Conservation (phyloP, 2,888 invertebrate genomes). For the Bursaphelenchus okinawaensis region DNA sequence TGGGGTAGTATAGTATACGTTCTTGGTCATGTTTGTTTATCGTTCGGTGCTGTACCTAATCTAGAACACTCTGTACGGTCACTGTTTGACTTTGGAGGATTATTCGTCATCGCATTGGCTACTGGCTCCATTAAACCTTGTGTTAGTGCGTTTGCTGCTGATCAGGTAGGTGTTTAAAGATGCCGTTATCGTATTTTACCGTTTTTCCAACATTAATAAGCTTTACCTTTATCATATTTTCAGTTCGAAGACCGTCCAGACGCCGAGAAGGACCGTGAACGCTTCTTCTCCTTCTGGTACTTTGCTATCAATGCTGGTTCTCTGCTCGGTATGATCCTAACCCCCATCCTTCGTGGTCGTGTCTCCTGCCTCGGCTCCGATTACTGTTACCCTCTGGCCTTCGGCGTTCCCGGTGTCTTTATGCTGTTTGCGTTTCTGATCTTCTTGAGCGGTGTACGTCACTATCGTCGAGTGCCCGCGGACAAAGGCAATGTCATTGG, state of each 20-base stretch:
- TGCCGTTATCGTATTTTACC: no score
- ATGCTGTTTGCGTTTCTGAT: slow-evolving; percentile 53
- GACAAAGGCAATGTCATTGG: slow-evolving; percentile 42
- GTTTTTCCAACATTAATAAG: no score
- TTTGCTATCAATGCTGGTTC: slow-evolving; percentile 73
- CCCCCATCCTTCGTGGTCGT: slow-evolving; percentile 51
- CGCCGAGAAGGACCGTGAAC: slow-evolving; percentile 67
- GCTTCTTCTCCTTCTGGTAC: slow-evolving; percentile 89
- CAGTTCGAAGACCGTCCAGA: background rate
- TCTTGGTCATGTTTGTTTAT: slow-evolving; percentile 59
- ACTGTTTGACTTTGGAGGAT: slow-evolving; percentile 63
- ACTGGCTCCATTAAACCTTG: slow-evolving; percentile 86
- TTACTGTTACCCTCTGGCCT: slow-evolving; percentile 57
- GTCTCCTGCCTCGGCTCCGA: slow-evolving; percentile 52
- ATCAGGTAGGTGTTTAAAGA: no score
- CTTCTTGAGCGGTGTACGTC: slow-evolving; percentile 48
- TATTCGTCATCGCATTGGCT: slow-evolving; percentile 75
- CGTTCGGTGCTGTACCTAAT: slow-evolving; percentile 59
- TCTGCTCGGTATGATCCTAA: slow-evolving; percentile 37
- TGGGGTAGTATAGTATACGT: slow-evolving; percentile 59
- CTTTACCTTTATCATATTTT: no score
- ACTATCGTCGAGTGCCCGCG: slow-evolving; percentile 42
- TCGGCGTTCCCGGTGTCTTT: slow-evolving; percentile 54
- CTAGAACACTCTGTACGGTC: slow-evolving; percentile 26
- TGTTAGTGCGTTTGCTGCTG: slow-evolving; percentile 87